These are phyloP conservation scores for Monarcha castaneiventris DNA, from an alignment of 2,113 vertebrate genomes.

Conservation along the genomic window DNA sequence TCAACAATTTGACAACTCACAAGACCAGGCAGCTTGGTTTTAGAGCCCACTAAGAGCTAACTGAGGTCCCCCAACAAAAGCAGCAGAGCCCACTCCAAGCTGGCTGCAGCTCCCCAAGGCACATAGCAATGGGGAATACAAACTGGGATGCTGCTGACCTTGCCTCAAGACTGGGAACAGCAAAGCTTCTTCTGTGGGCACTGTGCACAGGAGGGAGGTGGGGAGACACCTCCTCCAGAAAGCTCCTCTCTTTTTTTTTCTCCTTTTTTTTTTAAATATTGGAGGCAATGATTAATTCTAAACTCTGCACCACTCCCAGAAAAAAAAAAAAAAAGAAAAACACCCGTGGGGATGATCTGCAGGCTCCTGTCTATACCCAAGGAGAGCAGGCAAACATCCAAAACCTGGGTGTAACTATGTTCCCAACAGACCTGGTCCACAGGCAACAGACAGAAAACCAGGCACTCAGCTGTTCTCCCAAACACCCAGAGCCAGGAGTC, in stretches of 20 bases:
- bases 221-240: neutral
- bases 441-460: neutral
- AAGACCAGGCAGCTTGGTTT: neutral
- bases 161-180: neutral
- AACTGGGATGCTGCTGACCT: neutral
- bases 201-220: neutral
- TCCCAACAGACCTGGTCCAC: neutral
- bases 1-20: neutral
- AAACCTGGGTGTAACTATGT: neutral
- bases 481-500: neutral
- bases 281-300: neutral
- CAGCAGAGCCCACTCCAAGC: neutral
- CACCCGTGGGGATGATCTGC: rapidly evolving
- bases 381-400: neutral
- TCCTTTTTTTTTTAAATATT: neutral
- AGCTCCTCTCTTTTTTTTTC: neutral
- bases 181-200: neutral
- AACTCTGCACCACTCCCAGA: neutral
- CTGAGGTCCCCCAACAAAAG: neutral
- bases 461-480: neutral
- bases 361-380: neutral
- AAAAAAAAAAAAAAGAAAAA: neutral
- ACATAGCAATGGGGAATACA: neutral
- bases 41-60: neutral
- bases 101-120: neutral